Evolutionary conservation across 1,140 invertebrate species (phyloP), one percentile per base, ranked within the genome.

Genomic region (Brachionus koreanus): DNA sequence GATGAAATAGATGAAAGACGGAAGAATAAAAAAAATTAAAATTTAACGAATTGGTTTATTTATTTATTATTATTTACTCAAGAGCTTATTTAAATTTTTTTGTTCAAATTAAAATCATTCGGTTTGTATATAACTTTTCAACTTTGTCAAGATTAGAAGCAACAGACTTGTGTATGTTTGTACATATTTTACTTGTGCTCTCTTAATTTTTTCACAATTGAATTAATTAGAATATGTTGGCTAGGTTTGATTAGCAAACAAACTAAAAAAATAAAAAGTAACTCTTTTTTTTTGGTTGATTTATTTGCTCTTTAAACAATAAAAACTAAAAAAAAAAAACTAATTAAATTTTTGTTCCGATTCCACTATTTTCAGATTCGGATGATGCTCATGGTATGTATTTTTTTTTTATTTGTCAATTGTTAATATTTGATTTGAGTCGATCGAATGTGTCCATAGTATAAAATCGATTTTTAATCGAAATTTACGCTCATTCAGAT

Each of bases 311-410:
- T 57, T 57, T 57, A 57, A 57, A 57, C 49, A 57, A 52, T 29
- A 29, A 2, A 29, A 29, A 29, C 7, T 42, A 42, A 13, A 7
- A 42, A 52, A 52, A 57, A 57, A 57, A 57, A 57, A 57, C 49
- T 57, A 57, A 57, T 57, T 57, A 57, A 57, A 57, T 57, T 57
- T 57, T 57, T 57, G 49, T 57, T 57, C 49, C 49, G 49, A 57
- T 57, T 57, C 49, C 9, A 25, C 49, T 57, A 57, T 57, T 57
- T 57, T 57, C 49, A 57, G 49, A 57, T 57, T 57, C 49, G 49
- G 49, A 57, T 23, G 49, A 57, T 57, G 49, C 49, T 57, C 49
- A 57, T 57, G 49, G 49, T 57, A 19, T 57, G 49, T 57, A 57
- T 57, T 57, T 57, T 57, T 57, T 57, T 57, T 5, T 23, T 57